Base-by-base conservation (phyloP, 2,888 invertebrate genomes). In the Marasmarcha lunaedactyla region DNA sequence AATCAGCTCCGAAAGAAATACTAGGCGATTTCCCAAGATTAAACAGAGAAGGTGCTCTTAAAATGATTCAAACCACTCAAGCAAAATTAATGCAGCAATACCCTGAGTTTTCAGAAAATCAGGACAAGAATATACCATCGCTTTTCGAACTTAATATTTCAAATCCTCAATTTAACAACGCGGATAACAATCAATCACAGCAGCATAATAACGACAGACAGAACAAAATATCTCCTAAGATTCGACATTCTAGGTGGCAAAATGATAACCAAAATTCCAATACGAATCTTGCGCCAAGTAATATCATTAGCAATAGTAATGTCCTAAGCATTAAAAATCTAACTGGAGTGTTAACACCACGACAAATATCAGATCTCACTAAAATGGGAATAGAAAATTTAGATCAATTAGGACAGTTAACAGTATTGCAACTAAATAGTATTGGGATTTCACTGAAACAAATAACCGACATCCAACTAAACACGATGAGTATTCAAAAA, bases 1-100 rank as follows among this genome's bases (percentile, higher is more conserved):
- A 95, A 73, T 92, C 94, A 1, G 94, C 94, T 0, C 95, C 95
- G 1, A 93, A 94, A 69, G 94, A 95, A 72, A 94, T 95, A 55
- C 84, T 95, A 40, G 94, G 95, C n/a, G 93, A 93, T 61, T 95
- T 94, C 55, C 94, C 94, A 34, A 85, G 95, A 42, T 81, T 94
- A 46, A 91, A 90, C 51, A 86, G 93, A 43, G 93, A 94, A 55
- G 89, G 90, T 46, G 93, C 93, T 0, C 63, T 87, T 51, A 73
- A 85, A 59, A 85, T 87, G 81, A 74, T 84, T 46, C 72, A 78
- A 51, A 65, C 66, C 10, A 83, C 83, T 41, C 83, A 84, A 60
- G 46, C 60, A 43, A 78, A 72, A 55, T 58, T 84, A 56, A 64
- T 71, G 47, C 78, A 79, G 52, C 79, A 83, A 53, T 83, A 52